Evolutionary conservation across 2,888 invertebrate species (phyloP).

Genomic region (Crossocerus cetratus): DNA sequence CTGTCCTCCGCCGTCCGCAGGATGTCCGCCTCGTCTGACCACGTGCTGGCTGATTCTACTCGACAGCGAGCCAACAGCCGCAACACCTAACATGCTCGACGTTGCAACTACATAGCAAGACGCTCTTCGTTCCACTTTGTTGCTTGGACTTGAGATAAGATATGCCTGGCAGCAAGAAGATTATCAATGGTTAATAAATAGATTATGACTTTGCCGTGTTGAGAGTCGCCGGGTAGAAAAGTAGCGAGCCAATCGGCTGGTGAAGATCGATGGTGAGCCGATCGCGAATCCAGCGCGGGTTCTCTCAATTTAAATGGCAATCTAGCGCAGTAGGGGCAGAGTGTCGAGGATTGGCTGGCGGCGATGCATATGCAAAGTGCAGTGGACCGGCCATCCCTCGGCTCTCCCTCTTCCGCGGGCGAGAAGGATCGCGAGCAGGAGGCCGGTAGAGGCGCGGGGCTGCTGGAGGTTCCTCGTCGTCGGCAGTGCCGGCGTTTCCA

Average conservation of each 20-base stretch:
- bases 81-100: too few species aligned
- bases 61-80: too few species aligned
- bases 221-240: too few species aligned
- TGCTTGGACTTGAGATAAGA: not conserved
- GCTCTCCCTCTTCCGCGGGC: constrained; percentile 6
- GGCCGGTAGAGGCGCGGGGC: too few species aligned
- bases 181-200: not conserved
- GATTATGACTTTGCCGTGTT: not conserved
- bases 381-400: constrained; percentile 31
- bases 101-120: too few species aligned
- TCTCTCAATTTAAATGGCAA: not conserved
- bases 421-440: not conserved
- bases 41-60: not conserved
- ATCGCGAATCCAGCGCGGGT: constrained; percentile 2
- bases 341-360: constrained; percentile 42
- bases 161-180: not conserved
- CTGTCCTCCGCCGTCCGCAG: constrained; percentile 39
- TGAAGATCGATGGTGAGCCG: not conserved
- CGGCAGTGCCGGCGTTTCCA: constrained; percentile 39
- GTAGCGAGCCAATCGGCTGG: not conserved
- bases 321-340: constrained; percentile 24
- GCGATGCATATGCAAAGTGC: constrained; percentile 50
- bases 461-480: constrained; percentile 6
- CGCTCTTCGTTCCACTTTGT: too few species aligned
- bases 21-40: not conserved